phyloP scores from a whole-genome alignment of 2,797 vertebrate species.

The Buphagus erythrorhynchus region DNA sequence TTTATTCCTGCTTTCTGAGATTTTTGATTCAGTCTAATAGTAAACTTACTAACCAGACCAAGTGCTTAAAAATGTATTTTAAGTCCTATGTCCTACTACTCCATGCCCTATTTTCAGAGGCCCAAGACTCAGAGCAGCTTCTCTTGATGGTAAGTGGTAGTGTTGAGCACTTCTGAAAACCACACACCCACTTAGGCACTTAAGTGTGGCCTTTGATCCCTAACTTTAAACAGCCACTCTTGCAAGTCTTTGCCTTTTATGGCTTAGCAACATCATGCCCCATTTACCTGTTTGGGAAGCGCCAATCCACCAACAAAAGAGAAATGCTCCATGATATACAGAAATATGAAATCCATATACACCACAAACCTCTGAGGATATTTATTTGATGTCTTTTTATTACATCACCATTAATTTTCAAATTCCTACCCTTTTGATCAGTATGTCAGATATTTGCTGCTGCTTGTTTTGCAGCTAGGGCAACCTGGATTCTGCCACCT shows the following conservation, averaged over 20 bases:
- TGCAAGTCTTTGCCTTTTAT: not conserved
- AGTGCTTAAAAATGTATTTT: not conserved
- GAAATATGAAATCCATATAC: not conserved
- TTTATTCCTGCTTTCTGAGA: not conserved
- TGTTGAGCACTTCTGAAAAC: not conserved
- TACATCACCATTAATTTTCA: not conserved
- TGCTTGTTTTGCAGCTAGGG: not conserved
- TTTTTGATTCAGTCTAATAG: not conserved
- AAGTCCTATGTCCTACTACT: not conserved
- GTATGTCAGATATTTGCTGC: not conserved
- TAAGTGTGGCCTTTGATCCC: conserved; percentile 6
- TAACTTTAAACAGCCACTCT: not conserved
- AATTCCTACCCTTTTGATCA: not conserved
- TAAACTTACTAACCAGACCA: not conserved
- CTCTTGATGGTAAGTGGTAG: not conserved
- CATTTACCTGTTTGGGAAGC: not conserved
- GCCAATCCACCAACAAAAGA: not conserved
- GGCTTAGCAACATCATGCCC: not conserved
- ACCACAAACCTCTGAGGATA: not conserved
- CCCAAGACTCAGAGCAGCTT: not conserved
- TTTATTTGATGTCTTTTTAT: not conserved
- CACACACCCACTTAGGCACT: not conserved
- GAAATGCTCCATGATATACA: not conserved
- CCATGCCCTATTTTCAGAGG: not conserved
- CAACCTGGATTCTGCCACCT: not conserved